phyloP scores from a whole-genome alignment of 2,888 invertebrate species.

The Meiosimyza decipiens region DNA sequence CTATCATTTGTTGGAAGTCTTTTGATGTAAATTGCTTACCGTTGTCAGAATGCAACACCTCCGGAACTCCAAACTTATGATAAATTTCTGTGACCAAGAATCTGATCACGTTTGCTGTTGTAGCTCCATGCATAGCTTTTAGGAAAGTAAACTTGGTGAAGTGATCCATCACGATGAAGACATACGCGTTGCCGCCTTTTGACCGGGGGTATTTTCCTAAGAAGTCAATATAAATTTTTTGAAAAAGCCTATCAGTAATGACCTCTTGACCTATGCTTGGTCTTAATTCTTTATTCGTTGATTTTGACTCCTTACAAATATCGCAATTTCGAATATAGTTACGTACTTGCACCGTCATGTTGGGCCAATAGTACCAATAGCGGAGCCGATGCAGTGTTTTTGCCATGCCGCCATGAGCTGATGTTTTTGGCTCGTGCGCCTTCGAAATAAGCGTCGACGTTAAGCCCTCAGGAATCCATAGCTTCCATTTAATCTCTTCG shows the following conservation, averaged over 20 bases:
- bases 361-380: not conserved
- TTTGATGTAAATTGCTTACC: not conserved
- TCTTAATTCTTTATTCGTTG: not conserved
- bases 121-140: too few species aligned
- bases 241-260: not conserved
- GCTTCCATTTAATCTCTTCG: constrained; percentile 26
- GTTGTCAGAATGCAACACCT: not conserved
- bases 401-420: constrained; percentile 15
- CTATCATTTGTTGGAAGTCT: constrained; percentile 8
- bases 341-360: not conserved
- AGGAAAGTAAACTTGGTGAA: too few species aligned
- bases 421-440: constrained; percentile 18
- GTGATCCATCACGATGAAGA: too few species aligned
- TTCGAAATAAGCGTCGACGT: not conserved
- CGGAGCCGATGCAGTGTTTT: constrained; percentile 28
- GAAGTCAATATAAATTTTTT: constrained; percentile 37
- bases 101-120: too few species aligned
- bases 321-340: constrained; percentile 8
- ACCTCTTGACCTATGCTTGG: constrained; percentile 1
- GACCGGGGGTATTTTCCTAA: constrained; percentile 31
- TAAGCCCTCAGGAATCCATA: constrained; percentile 31
- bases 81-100: too few species aligned
- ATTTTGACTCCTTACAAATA: constrained; percentile 14
- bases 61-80: too few species aligned
- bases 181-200: too few species aligned